Conservation (phyloP, 2,113 vertebrate species). For the Myotis lucifugus region DNA sequence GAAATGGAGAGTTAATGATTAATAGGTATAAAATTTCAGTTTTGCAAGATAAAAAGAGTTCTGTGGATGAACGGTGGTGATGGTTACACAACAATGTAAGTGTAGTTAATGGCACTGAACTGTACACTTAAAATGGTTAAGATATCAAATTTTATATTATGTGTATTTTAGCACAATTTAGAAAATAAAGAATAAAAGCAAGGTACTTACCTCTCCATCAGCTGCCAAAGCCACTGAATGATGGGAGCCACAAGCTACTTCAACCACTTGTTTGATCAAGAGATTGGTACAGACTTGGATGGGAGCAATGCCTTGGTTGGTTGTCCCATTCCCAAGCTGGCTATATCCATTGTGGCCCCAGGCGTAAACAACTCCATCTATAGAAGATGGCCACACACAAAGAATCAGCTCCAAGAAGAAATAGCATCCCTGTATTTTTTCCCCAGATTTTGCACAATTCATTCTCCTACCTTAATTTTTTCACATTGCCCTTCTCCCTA, state of each 20-base stretch:
- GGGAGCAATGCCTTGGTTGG: constrained; percentile 93
- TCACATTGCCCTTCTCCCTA: not conserved
- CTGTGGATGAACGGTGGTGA: not conserved
- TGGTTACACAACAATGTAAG: not conserved
- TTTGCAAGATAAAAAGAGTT: not conserved
- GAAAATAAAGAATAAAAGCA: constrained; percentile 1
- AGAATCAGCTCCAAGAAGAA: constrained; percentile 39
- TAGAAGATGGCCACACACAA: constrained; percentile 58
- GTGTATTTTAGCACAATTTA: not conserved
- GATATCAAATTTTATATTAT: not conserved
- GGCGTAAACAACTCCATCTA: constrained; percentile 95
- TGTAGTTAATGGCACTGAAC: not conserved
- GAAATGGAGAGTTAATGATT: not conserved
- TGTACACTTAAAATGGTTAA: not conserved
- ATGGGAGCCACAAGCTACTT: constrained; percentile 97
- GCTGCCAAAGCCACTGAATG: constrained; percentile 95
- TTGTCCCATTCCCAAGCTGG: constrained; percentile 96
- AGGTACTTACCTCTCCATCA: constrained; percentile 93
- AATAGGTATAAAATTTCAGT: not conserved
- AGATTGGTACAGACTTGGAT: constrained; percentile 94
- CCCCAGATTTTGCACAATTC: not conserved
- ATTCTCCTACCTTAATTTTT: not conserved
- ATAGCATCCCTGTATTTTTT: not conserved
- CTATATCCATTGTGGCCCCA: constrained; percentile 99
- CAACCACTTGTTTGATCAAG: constrained; percentile 91